Evolutionary conservation across 1,140 invertebrate species (phyloP).

Genomic region (Aporrectodea caliginosa): DNA sequence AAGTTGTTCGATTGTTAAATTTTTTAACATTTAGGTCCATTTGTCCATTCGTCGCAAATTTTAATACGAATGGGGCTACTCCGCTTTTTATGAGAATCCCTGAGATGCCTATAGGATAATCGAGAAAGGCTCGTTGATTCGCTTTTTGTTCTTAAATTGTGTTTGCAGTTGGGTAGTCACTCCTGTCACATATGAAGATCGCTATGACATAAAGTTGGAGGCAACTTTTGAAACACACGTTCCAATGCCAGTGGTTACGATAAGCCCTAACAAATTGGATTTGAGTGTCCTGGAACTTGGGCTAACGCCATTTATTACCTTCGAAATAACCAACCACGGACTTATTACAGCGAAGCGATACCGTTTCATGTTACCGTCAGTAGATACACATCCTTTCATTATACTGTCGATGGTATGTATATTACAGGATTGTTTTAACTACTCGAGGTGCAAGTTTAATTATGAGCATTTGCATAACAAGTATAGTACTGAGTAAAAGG

Average conservation of each 20-base stretch:
- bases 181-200: slow-evolving; percentile 34
- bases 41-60: too few species aligned
- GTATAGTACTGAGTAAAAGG: too few species aligned
- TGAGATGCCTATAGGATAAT: background rate
- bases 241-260: slow-evolving; percentile 33
- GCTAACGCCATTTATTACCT: slow-evolving; percentile 26
- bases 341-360: slow-evolving; percentile 38
- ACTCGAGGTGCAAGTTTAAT: too few species aligned
- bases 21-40: too few species aligned
- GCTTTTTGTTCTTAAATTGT: background rate
- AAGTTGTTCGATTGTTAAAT: too few species aligned
- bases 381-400: slow-evolving; percentile 31
- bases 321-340: slow-evolving; percentile 39
- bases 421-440: too few species aligned
- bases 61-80: background rate
- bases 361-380: slow-evolving; percentile 34
- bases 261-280: slow-evolving; percentile 34
- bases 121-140: background rate
- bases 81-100: background rate
- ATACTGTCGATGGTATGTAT: slow-evolving; percentile 29
- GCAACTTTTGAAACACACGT: slow-evolving; percentile 37
- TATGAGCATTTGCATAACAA: too few species aligned
- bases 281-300: slow-evolving; percentile 33
- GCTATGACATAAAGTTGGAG: slow-evolving; percentile 36
- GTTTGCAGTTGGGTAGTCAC: slow-evolving; percentile 34